Base-by-base conservation (phyloP, 2,113 vertebrate genomes). In the Cheirogaleus medius region DNA sequence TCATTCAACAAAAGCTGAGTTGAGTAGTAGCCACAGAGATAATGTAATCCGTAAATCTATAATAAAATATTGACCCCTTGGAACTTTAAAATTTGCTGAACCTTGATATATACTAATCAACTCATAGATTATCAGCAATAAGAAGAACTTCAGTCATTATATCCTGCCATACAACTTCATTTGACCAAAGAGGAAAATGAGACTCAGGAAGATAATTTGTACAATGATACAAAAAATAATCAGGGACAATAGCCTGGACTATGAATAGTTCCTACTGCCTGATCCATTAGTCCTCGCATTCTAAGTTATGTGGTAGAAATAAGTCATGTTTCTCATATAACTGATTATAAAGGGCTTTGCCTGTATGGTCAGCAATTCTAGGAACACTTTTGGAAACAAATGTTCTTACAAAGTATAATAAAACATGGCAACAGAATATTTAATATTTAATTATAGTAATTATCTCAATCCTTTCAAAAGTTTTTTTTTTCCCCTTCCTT, bases 401-500 rank as follows among this genome's bases (percentile, higher is more conserved):
- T 56, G 7, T 85, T 82, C 32, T 86, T 78, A 34, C 32, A 54
- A 64, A 73, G 27, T 76, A 20, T 68, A 68, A 64, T 7, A 34
- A 18, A 78, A 18, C 47, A 49, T 49, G 4, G 0, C 17, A 91
- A 34, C 32, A 8, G 63, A 88, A 93, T 39, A n/a, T 78, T 86
- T 81, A 91, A 63, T 66, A 81, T 76, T 68, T 94, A 86, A 89
- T 82, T 91, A 5, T 3, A 87, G 15, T 52, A 54, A 95, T 94
- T 82, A 78, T 32, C 3, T 77, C 25, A 47, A 8, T 63, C 71
- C 6, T 39, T 85, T 64, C 78, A 34, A 56, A 86, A 85, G 37
- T 2, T 7, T 5, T 76, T 69, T 44, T 39, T n/a, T 20, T 20
- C 63, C 63, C 9, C 29, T 96, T 80, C 8, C 84, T 64, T 37